Base-by-base conservation (phyloP, 2,888 invertebrate species). In the Leptopilina drosophilae region DNA sequence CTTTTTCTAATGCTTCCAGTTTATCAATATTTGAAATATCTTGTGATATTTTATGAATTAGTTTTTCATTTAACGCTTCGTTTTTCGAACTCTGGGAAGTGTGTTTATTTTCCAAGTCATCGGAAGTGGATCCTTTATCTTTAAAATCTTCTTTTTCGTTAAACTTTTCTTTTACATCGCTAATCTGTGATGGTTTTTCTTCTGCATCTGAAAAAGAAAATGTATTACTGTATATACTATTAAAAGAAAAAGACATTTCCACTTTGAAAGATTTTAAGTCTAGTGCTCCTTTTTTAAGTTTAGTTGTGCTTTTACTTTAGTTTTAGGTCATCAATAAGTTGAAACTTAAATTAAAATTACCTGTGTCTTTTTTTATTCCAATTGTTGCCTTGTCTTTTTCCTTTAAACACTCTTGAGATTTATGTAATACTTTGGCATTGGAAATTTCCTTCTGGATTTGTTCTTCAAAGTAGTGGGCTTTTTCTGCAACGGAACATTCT, bases 401-500 rank as follows among this genome's bases (percentile, higher is more conserved):
- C 2, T 73, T 56, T 56, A 73, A 76, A 0, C 84, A 84, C 9
- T 84, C 82, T 14, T 80, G 85, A 53, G 82, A 84, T 56, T 87
- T 89, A 0, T 87, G 65, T 0, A 87, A 77, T 0, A 78, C 73
- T 56, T 86, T 87, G 0, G 82, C 84, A 0, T 85, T 84, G 4
- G 86, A 84, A 90, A 93, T 92, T 85, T 94, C 94, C 82, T 93
- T 94, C 84, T 93, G 93, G 78, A 94, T 94, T 86, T 94, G 94
- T 83, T 94, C 93, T 88, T 94, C 94, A 85, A 94, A 94, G 79
- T 93, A 93, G 81, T 93, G 93, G 77, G 94, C 94, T 81, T 94
- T 93, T 65, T 93, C 92, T 79, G 93, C 93, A 1, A 93, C 93
- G 64, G 93, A 93, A 83, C 92, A 92, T 46, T 93, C 93, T n/a